These are phyloP conservation scores for Serilophus lunatus DNA, from an alignment of 2,113 vertebrate genomes.

Conservation along the genomic window DNA sequence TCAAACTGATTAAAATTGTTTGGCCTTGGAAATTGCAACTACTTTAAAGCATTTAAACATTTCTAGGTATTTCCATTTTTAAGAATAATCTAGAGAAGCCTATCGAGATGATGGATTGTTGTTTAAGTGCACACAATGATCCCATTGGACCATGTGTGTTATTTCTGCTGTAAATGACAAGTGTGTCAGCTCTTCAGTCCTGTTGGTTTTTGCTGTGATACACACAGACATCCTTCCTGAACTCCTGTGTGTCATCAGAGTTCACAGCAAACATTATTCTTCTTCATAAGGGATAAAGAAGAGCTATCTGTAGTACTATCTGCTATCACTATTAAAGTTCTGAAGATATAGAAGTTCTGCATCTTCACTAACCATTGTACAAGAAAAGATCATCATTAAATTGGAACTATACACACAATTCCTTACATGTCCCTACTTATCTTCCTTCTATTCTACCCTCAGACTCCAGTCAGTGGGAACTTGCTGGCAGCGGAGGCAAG, in stretches of 20 bases:
- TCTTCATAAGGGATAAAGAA: not conserved
- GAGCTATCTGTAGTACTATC: not conserved
- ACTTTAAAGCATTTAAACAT: not conserved
- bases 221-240: not conserved
- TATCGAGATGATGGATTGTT: not conserved
- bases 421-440: not conserved
- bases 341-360: not conserved
- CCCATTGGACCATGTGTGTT: rapidly evolving
- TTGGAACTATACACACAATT: not conserved
- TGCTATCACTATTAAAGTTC: not conserved
- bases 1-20: not conserved
- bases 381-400: not conserved
- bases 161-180: not conserved
- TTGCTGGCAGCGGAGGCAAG: not conserved
- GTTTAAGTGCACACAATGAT: not conserved
- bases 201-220: not conserved
- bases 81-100: not conserved
- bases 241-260: not conserved
- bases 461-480: not conserved
- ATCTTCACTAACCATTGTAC: not conserved
- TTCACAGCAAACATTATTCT: not conserved
- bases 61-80: not conserved
- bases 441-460: not conserved
- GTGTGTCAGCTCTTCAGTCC: not conserved
- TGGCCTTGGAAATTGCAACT: not conserved